These are phyloP conservation scores for Pseudococcus viburni DNA, from an alignment of 2,888 invertebrate species.

Conservation along the genomic window DNA sequence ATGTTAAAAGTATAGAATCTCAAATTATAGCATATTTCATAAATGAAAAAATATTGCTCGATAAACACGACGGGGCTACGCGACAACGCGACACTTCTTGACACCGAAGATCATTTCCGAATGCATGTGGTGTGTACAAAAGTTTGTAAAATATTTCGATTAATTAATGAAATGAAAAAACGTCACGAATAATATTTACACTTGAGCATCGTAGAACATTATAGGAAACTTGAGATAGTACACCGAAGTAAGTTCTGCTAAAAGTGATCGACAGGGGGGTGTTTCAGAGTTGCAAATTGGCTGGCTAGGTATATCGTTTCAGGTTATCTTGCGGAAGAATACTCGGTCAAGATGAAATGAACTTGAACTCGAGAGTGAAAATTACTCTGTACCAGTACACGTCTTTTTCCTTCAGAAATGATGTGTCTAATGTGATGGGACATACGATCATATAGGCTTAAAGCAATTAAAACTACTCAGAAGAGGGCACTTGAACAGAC, in stretches of 20 bases:
- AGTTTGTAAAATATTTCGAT: constrained; percentile 49
- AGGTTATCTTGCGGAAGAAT: not conserved
- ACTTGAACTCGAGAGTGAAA: not conserved
- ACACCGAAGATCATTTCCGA: constrained; percentile 32
- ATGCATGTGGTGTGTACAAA: constrained; percentile 34
- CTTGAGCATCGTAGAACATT: constrained; percentile 23
- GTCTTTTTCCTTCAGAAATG: constrained; percentile 49
- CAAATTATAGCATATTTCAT: constrained; percentile 32
- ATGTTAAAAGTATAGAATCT: constrained; percentile 1
- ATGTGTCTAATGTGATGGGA: not conserved
- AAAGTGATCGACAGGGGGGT: not conserved
- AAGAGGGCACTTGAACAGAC: constrained; percentile 59
- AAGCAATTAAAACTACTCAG: constrained; percentile 58
- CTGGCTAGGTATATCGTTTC: not conserved
- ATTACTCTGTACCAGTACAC: constrained; percentile 28
- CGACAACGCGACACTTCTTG: constrained; percentile 39
- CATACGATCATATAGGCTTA: constrained; percentile 53
- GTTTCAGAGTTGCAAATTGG: not conserved
- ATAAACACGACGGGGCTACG: not conserved
- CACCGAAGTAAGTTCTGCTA: not conserved
- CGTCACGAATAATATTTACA: constrained; percentile 50
- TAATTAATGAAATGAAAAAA: constrained; percentile 60
- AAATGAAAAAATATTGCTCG: constrained; percentile 1
- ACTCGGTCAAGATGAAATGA: not conserved
- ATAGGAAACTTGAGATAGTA: constrained; percentile 48